These are phyloP conservation scores for Lerema accius DNA, from an alignment of 1,140 invertebrate species.

Conservation along the genomic window DNA sequence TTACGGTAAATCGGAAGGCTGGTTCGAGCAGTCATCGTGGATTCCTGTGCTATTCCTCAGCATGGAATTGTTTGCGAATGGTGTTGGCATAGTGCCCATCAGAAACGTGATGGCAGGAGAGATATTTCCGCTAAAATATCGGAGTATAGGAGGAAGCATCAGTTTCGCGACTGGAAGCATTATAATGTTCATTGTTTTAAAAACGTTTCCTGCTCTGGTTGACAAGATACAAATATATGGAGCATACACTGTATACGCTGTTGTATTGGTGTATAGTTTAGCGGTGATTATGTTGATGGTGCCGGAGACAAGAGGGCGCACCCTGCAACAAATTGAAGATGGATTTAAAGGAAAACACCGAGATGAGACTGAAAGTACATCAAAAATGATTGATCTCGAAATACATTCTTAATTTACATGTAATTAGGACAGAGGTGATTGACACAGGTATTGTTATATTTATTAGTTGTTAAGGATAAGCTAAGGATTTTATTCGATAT, in stretches of 20 bases:
- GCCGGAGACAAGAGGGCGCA: slow-evolving; percentile 54
- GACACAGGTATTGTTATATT: no score
- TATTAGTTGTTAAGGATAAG: no score
- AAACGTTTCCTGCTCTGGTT: slow-evolving; percentile 48
- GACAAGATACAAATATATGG: slow-evolving; percentile 39
- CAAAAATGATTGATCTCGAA: background rate
- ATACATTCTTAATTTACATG: no score
- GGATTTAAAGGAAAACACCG: slow-evolving; percentile 42
- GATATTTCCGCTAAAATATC: slow-evolving; percentile 59
- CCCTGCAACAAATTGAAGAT: slow-evolving; percentile 56
- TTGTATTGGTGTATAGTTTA: slow-evolving; percentile 41
- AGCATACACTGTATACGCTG: slow-evolving; percentile 42
- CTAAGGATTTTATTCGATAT: no score
- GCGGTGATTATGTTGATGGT: slow-evolving; percentile 49
- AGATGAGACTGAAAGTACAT: background rate
- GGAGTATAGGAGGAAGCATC: slow-evolving; percentile 54
- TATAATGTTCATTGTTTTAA: slow-evolving; percentile 45
- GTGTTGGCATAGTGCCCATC: slow-evolving; percentile 58
- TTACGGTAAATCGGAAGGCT: slow-evolving; percentile 38
- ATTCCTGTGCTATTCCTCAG: slow-evolving; percentile 57
- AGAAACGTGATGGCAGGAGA: slow-evolving; percentile 64
- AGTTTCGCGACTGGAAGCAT: slow-evolving; percentile 44
- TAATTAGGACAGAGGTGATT: no score
- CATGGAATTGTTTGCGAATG: slow-evolving; percentile 56
- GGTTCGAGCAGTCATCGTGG: slow-evolving; percentile 50